These are phyloP conservation scores for Pammene fasciana DNA, from an alignment of 2,888 invertebrate species.

Conservation along the genomic window DNA sequence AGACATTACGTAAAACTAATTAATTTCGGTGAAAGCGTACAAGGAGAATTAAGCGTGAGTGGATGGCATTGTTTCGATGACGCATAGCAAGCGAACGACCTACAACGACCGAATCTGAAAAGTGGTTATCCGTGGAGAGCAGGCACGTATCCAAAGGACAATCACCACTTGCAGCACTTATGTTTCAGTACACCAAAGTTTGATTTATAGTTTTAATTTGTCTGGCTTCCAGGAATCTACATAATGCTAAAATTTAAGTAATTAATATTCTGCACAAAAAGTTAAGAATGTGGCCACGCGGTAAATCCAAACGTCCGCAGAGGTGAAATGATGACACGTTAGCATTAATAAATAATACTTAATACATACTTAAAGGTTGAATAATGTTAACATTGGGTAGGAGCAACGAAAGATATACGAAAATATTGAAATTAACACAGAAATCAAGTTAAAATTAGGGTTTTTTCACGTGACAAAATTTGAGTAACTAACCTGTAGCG, in stretches of 20 bases:
- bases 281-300: conserved; percentile 82
- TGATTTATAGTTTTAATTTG: conserved; percentile 45
- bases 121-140: conserved; percentile 70
- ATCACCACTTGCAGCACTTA: conserved; percentile 50
- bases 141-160: conserved; percentile 51
- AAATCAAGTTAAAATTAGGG: conserved; percentile 53
- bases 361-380: conserved; percentile 47
- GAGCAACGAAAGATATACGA: conserved; percentile 50
- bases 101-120: conserved; percentile 69
- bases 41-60: conserved; percentile 47
- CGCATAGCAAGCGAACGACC: conserved; percentile 78
- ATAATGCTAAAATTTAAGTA: conserved; percentile 52
- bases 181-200: conserved; percentile 51
- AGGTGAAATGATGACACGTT: conserved; percentile 82
- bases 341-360: conserved; percentile 74
- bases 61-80: conserved; percentile 69
- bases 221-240: conserved; percentile 47
- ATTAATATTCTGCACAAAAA: conserved; percentile 49
- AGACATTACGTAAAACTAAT: conserved; percentile 48
- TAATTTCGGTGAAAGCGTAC: conserved; percentile 44
- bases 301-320: conserved; percentile 81
- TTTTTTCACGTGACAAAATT: conserved; percentile 81
- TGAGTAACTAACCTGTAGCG: conserved; percentile 87
- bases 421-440: conserved; percentile 51
- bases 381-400: conserved; percentile 49